A percentile compares a stretch with the other conserved stretches of the same genome.
phyloP scores from a whole-genome alignment of 2,888 invertebrate species.

The Sinotaia quadrata region DNA sequence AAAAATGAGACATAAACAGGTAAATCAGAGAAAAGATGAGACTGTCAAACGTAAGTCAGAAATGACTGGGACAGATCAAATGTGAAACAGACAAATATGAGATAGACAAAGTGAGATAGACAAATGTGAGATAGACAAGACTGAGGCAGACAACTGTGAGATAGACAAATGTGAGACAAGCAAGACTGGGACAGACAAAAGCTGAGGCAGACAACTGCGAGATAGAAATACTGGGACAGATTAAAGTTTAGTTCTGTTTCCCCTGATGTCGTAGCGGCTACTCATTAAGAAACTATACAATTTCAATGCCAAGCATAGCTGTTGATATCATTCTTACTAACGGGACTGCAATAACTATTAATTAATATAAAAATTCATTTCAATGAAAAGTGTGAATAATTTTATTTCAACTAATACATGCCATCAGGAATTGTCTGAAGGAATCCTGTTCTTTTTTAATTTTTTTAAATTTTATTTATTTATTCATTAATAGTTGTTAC shows the following conservation, averaged over 20 bases:
- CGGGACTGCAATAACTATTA: neutral
- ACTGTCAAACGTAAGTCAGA: neutral
- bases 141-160: no score
- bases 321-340: neutral
- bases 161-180: neutral
- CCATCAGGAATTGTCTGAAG: no score
- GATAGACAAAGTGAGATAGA: neutral
- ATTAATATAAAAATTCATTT: neutral
- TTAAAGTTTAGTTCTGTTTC: neutral
- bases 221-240: neutral
- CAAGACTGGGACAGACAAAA: neutral
- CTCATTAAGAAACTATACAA: neutral
- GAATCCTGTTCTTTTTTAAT: no score
- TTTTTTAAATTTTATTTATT: no score
- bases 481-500: no score
- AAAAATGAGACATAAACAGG: neutral
- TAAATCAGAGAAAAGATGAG: neutral
- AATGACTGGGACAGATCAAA: neutral
- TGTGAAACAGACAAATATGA: neutral
- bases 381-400: neutral
- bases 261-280: no score
- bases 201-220: neutral
- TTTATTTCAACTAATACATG: no score
- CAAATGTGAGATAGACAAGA: neutral
- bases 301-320: neutral